A percentile compares a stretch with the other conserved stretches of the same genome.
These are phyloP conservation scores for Muscicapa adusta DNA, from an alignment of 2,113 vertebrate genomes.

Conservation along the genomic window DNA sequence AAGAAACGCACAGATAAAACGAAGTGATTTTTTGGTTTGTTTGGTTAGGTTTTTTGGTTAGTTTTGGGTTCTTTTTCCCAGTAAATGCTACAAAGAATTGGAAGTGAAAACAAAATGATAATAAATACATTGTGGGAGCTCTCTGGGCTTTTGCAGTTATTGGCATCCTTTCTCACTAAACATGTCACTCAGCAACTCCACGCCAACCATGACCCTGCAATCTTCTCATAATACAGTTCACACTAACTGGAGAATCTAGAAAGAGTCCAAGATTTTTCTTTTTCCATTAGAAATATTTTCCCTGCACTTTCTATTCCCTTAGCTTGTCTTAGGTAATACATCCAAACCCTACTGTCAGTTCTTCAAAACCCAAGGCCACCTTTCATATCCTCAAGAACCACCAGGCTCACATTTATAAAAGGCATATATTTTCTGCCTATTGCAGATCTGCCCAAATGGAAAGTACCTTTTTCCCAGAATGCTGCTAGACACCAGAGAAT, in stretches of 20 bases:
- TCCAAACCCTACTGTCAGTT: not conserved
- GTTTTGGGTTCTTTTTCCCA: not conserved
- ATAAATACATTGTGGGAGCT: not conserved
- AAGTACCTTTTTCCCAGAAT: not conserved
- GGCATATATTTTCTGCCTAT: not conserved
- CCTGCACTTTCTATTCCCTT: not conserved
- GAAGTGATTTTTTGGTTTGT: not conserved
- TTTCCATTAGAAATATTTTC: not conserved
- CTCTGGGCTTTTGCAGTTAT: not conserved
- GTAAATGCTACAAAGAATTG: not conserved
- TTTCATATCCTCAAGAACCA: not conserved
- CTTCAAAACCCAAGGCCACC: not conserved
- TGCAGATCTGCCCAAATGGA: not conserved
- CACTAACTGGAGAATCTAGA: not conserved
- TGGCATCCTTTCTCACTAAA: not conserved
- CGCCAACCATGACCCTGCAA: rapidly evolving
- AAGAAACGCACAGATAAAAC: not conserved
- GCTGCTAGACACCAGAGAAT: not conserved
- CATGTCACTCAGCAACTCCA: not conserved
- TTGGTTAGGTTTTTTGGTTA: not conserved
- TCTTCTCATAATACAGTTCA: not conserved
- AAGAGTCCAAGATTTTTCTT: not conserved
- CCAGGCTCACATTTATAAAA: not conserved
- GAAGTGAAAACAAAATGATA: not conserved
- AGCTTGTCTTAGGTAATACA: not conserved